phyloP scores from a whole-genome alignment of 2,113 vertebrate species.

The Corapipo altera region DNA sequence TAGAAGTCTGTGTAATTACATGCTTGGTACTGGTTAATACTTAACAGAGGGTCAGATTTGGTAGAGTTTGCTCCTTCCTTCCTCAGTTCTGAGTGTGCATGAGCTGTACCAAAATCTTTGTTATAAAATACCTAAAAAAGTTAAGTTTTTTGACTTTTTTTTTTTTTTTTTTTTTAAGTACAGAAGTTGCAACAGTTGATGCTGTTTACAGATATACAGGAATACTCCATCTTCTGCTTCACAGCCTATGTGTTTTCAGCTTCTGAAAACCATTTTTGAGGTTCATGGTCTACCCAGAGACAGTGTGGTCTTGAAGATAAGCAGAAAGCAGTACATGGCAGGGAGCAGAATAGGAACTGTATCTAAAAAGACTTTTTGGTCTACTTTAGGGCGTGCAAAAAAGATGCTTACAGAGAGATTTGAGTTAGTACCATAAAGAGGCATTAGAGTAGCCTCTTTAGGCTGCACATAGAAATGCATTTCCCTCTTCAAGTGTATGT shows the following conservation, averaged over 20 bases:
- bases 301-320: not conserved
- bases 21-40: not conserved
- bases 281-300: not conserved
- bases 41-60: not conserved
- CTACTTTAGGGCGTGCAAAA: not conserved
- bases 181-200: not conserved
- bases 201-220: too few relatives aligned
- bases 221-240: not conserved
- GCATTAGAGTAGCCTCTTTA: not conserved
- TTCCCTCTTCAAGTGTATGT: not conserved
- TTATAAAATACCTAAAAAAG: not conserved
- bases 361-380: not conserved
- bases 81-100: not conserved
- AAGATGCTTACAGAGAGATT: not conserved
- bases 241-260: not conserved
- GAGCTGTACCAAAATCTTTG: not conserved
- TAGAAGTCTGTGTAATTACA: conserved; percentile 35
- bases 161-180: not conserved
- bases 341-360: not conserved
- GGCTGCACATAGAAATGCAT: not conserved
- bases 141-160: rapidly evolving
- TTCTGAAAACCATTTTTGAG: not conserved
- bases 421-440: not conserved
- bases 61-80: not conserved
- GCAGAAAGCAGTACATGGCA: not conserved